A percentile compares a stretch with the other conserved stretches of the same genome.
Conservation (phyloP, 2,888 invertebrate genomes). For the Smittia aterrima region DNA sequence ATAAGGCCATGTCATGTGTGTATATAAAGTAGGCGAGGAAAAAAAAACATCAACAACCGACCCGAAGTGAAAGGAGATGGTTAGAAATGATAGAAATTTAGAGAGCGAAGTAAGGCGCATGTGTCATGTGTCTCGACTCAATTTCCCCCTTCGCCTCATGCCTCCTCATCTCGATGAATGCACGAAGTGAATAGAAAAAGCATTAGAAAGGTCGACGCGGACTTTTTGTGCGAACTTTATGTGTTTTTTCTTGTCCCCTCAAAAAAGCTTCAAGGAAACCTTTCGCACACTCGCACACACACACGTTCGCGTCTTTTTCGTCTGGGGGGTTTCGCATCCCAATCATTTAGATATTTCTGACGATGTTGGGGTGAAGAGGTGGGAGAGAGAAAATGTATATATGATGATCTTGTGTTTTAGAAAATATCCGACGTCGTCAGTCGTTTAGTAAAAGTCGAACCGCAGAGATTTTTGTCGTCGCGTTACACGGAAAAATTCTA, state of each 20-base stretch:
- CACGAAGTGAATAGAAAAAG: constrained; percentile 26
- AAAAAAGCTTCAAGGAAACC: not conserved
- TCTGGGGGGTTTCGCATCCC: not conserved
- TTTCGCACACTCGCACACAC: not conserved
- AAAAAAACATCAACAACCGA: not conserved
- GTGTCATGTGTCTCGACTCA: no score
- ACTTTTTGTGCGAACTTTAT: not conserved
- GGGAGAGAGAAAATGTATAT: not conserved
- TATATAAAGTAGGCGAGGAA: not conserved
- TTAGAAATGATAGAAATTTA: constrained; percentile 17
- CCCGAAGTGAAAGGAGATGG: not conserved
- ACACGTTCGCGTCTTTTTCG: not conserved
- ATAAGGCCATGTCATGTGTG: not conserved
- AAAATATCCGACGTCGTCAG: constrained; percentile 9
- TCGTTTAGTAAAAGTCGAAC: constrained; percentile 41
- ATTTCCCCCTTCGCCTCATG: not conserved
- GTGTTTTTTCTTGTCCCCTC: not conserved
- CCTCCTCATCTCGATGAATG: not conserved
- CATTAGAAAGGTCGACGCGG: constrained; percentile 14
- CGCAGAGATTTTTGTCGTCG: constrained; percentile 34
- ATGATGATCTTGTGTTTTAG: not conserved
- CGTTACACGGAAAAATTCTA: not conserved
- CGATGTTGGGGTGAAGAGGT: not conserved
- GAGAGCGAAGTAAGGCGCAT: not conserved
- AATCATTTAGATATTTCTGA: not conserved